Conservation (phyloP, 2,113 vertebrate species). For the Mastomys coucha region DNA sequence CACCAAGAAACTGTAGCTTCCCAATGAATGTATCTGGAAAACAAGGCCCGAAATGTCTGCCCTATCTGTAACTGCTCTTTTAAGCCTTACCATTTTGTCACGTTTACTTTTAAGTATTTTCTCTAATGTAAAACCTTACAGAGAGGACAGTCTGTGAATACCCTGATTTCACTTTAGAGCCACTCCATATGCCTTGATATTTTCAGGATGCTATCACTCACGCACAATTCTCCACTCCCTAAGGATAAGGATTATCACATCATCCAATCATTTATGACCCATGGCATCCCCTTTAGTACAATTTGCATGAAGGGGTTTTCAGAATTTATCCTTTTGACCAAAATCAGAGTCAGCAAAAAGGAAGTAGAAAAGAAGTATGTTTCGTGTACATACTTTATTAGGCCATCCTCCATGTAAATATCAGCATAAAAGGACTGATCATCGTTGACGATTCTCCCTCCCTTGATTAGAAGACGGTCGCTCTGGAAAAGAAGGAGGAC, state of each 20-base stretch:
- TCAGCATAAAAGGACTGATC: constrained; percentile 98
- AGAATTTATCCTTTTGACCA: not conserved
- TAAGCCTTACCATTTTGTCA: not conserved
- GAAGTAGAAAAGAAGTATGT: not conserved
- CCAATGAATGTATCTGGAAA: not conserved
- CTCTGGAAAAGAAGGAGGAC: constrained; percentile 88
- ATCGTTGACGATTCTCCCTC: constrained; percentile 98
- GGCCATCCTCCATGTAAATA: constrained; percentile 98
- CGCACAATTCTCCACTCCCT: not conserved
- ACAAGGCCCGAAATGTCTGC: not conserved
- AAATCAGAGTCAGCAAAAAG: not conserved
- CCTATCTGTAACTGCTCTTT: not conserved
- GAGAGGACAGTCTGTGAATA: not conserved
- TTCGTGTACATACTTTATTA: constrained; percentile 94
- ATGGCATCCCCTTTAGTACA: accelerated
- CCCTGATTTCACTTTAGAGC: not conserved
- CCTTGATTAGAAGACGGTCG: constrained; percentile 98
- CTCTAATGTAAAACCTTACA: not conserved
- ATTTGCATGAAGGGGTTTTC: not conserved
- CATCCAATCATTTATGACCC: not conserved
- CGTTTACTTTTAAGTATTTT: not conserved
- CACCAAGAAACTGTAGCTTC: not conserved
- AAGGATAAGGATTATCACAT: not conserved
- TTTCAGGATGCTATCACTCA: not conserved
- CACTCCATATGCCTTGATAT: not conserved